phyloP scores from a whole-genome alignment of 2,113 vertebrate genomes.

The Callocephalon fimbriatum region DNA sequence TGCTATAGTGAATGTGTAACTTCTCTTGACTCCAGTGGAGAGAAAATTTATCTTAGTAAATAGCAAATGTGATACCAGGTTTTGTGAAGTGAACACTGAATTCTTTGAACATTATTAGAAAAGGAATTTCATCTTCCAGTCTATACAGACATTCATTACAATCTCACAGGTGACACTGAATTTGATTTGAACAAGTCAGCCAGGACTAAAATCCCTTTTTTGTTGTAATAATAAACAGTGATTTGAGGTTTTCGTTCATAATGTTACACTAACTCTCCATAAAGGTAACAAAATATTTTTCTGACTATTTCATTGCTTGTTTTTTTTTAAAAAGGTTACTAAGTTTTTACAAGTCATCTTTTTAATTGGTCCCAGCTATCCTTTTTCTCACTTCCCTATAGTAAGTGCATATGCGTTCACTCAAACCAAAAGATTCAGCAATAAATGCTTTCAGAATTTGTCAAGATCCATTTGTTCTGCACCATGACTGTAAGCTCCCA shows the following conservation, averaged over 20 bases:
- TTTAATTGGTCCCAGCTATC: neutral
- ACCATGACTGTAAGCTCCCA: fast-evolving
- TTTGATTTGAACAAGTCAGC: neutral
- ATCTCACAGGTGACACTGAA: neutral
- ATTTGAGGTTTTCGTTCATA: neutral
- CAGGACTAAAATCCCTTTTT: neutral
- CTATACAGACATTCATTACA: neutral
- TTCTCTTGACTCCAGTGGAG: neutral
- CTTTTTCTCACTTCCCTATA: neutral
- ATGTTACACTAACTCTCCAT: neutral
- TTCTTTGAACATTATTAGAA: neutral
- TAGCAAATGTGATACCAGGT: neutral
- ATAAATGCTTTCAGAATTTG: neutral
- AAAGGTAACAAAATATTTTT: neutral
- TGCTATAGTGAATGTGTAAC: neutral
- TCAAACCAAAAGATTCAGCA: neutral
- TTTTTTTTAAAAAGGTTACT: neutral
- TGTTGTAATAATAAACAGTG: neutral
- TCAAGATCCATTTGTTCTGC: neutral
- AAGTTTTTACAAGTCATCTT: neutral
- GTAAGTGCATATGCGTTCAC: neutral
- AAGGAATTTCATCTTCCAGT: neutral
- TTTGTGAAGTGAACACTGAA: neutral
- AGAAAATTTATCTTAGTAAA: neutral
- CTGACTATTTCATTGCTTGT: neutral